Conservation (phyloP, 2,797 vertebrate genomes). For the Danio choprae region DNA sequence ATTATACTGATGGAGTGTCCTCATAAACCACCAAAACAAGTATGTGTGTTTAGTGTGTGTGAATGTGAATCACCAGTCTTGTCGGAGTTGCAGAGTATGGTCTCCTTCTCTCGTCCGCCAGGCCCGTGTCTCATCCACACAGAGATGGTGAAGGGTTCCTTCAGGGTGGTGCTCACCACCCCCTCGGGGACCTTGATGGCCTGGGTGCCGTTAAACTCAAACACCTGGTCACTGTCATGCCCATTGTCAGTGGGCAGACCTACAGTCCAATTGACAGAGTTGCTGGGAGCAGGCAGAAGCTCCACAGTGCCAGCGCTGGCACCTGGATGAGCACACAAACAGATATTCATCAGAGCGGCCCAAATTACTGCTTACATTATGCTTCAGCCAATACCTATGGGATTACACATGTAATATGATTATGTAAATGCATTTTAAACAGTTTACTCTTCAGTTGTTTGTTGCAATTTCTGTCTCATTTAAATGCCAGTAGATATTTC, state of each 20-base stretch:
- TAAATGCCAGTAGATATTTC: no score
- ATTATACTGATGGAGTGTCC: no score
- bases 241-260: constrained; percentile 95
- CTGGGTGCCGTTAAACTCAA: constrained; percentile 97
- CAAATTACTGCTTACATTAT: background rate
- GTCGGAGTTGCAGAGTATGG: constrained; percentile 96
- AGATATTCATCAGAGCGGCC: background rate
- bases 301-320: constrained; percentile 88
- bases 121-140: constrained; percentile 98
- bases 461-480: no score
- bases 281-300: constrained; percentile 92
- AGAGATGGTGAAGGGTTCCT: constrained; percentile 92
- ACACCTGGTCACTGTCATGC: constrained; percentile 97
- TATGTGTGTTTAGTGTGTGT: no score
- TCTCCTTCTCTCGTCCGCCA: constrained; percentile 91
- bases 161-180: constrained; percentile 83
- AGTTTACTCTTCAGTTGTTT: background rate
- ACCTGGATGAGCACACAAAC: constrained; percentile 74
- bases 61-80: constrained; percentile 83
- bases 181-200: constrained; percentile 91
- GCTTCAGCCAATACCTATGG: background rate
- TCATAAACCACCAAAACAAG: no score
- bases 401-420: constrained; percentile 22
- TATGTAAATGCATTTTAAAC: background rate
- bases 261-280: constrained; percentile 88